Base-by-base conservation (phyloP, 2,113 vertebrate genomes). In the Dasyurus viverrinus region DNA sequence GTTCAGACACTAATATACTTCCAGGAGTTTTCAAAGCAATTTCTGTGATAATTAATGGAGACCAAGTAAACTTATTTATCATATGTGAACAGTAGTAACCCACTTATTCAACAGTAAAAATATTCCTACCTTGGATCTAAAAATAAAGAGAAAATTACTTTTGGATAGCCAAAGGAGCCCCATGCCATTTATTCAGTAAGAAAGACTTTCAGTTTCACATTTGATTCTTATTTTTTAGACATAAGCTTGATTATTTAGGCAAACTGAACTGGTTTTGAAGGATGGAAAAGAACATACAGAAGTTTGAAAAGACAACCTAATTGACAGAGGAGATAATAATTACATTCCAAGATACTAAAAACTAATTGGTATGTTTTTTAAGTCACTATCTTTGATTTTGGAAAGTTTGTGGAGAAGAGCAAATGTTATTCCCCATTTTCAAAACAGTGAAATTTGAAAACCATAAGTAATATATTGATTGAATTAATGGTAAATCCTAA, bases 31-130 rank as follows among this genome's bases (percentile, higher is more conserved):
- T 26, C n/a, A 46, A 76, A 10, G 54, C 42, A 92, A 55, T 42
- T 93, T 93, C 42, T 55, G n/a, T 47, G 47, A 57, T 27, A 4
- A 92, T 94, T 92, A 91, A n/a, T 57, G 52, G 57, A 94, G 89
- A 90, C 47, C 53, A 68, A 27, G 89, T 91, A 91, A 76, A 9
- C n/a, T 27, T 50, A 91, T 30, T 27, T 95, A 26, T 54, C 36
- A 52, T 52, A 76, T 94, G 42, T 54, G 25, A n/a, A 36, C 19
- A 84, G 6, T 22, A 22, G 5, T n/a, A 42, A 76, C 14, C 14
- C 36, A 76, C 30, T 1, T 68, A 36, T 42, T 76, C 16, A 76
- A 36, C 1, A 84, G n/a, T 84, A 84, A 84, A n/a, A 42, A 84
- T 84, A 19, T 84, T 42, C 7, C 68, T 9, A 42, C 7, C n/a